Conservation (phyloP, 2,797 vertebrate species). For the Apogon talboti region DNA sequence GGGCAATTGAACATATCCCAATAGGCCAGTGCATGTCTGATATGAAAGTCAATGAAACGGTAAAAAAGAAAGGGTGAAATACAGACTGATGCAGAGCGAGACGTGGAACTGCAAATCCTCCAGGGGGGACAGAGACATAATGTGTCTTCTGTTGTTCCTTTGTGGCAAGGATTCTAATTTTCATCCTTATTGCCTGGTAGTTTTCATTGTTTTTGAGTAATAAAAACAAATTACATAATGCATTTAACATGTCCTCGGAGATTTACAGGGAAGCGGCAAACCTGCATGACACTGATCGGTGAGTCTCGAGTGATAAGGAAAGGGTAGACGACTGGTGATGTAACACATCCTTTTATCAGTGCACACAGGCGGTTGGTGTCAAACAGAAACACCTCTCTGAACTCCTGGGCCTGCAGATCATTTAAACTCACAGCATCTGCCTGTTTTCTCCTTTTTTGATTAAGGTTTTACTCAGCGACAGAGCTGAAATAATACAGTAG, state of each 20-base stretch:
- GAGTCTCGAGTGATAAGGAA: conserved; percentile 28
- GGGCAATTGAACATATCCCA: conserved; percentile 27
- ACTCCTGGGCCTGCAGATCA: conserved; percentile 16
- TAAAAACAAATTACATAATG: conserved; percentile 54
- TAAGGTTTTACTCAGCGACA: conserved; percentile 5
- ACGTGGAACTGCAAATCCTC: conserved; percentile 8
- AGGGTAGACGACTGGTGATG: conserved; percentile 51
- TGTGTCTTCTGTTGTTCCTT: not conserved
- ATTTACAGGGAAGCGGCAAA: conserved; percentile 33
- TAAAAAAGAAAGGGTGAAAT: conserved; percentile 4
- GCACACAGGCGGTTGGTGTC: conserved; percentile 42
- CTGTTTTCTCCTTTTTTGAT: not conserved
- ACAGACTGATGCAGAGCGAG: not conserved
- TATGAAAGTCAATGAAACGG: conserved; percentile 28
- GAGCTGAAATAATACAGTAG: conserved; percentile 2
- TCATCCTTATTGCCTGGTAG: conserved; percentile 21
- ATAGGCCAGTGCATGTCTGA: conserved; percentile 9
- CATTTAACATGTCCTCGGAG: conserved; percentile 37
- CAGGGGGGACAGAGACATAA: not conserved
- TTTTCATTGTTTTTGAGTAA: conserved; percentile 36
- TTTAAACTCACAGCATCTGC: conserved; percentile 4
- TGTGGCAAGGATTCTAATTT: conserved; percentile 31
- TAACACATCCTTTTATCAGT: conserved; percentile 41
- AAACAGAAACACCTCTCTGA: conserved; percentile 14
- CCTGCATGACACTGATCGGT: conserved; percentile 48